Percentiles rank a stretch among this genome's conserved stretches.
These are phyloP conservation scores for Clinocottus analis DNA, from an alignment of 2,113 vertebrate genomes.

Conservation along the genomic window DNA sequence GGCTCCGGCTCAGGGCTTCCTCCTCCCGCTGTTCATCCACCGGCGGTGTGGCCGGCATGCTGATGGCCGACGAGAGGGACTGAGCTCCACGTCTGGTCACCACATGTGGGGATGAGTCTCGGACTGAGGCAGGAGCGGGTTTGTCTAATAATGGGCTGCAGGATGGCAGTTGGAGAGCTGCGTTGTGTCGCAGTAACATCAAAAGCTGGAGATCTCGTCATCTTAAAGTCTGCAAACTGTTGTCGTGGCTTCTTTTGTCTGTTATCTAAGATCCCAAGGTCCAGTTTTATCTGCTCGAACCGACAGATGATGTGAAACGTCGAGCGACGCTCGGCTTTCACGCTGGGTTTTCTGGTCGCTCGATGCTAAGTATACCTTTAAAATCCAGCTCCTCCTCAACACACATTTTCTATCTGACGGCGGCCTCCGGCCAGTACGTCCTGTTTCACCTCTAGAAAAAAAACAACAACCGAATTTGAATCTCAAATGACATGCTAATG, in stretches of 20 bases:
- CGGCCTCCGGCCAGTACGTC: not conserved
- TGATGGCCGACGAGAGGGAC: conserved; percentile 35
- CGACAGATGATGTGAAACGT: too few species aligned
- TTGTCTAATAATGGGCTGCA: too few species aligned
- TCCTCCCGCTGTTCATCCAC: conserved; percentile 39
- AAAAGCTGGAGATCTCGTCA: too few species aligned
- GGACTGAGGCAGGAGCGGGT: too few species aligned
- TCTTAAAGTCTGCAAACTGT: conserved; percentile 12
- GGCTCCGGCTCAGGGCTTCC: conserved; percentile 1
- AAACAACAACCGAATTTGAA: conserved; percentile 52
- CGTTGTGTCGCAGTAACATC: too few species aligned
- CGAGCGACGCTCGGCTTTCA: too few species aligned
- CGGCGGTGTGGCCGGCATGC: conserved; percentile 35
- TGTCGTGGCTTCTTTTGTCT: conserved; percentile 15
- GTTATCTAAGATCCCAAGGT: conserved; percentile 11
- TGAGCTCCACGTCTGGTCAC: conserved; percentile 14
- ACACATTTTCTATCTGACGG: conserved; percentile 28
- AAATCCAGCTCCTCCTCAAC: conserved; percentile 18
- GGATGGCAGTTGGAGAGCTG: too few species aligned
- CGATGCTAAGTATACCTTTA: too few species aligned
- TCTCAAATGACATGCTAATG: conserved; percentile 74
- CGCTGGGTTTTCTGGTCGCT: too few species aligned
- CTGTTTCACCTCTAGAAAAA: conserved; percentile 5
- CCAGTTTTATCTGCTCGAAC: conserved; percentile 31
- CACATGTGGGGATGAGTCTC: too few species aligned